Evolutionary conservation across 2,113 vertebrate genomes (phyloP).

Genomic region (Grammomys dolichurus): DNA sequence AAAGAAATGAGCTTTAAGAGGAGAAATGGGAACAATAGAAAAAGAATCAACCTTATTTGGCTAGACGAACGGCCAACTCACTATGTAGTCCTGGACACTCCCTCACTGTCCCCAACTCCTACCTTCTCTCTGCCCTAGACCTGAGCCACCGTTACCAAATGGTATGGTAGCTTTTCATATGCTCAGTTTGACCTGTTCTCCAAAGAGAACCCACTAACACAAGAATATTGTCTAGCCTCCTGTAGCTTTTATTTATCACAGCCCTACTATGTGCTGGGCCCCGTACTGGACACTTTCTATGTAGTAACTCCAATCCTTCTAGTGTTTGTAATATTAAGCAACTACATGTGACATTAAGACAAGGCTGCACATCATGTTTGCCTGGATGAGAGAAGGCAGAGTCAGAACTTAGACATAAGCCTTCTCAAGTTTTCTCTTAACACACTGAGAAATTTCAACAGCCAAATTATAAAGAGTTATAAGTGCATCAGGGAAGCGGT

Average conservation of each 20-base stretch:
- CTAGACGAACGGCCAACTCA: fast-evolving
- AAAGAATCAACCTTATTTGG: background rate
- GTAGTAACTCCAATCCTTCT: background rate
- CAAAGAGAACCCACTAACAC: background rate
- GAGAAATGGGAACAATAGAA: background rate
- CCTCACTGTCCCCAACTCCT: background rate
- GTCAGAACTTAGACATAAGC: background rate
- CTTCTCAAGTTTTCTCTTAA: background rate
- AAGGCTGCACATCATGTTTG: background rate
- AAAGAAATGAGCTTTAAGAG: background rate
- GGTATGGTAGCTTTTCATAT: background rate
- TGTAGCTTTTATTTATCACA: background rate
- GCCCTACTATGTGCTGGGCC: background rate
- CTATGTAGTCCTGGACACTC: fast-evolving
- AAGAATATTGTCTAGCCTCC: background rate
- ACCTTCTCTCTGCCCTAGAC: background rate
- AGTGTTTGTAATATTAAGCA: background rate
- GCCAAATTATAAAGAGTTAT: background rate
- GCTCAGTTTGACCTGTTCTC: background rate
- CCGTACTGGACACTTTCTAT: background rate
- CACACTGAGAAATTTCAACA: background rate
- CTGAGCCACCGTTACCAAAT: background rate
- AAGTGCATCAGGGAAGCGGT: background rate
- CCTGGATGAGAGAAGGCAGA: background rate
- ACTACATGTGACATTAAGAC: background rate